Evolutionary conservation across 2,888 invertebrate genomes (phyloP).

Genomic region (Camptogramma bilineatum): DNA sequence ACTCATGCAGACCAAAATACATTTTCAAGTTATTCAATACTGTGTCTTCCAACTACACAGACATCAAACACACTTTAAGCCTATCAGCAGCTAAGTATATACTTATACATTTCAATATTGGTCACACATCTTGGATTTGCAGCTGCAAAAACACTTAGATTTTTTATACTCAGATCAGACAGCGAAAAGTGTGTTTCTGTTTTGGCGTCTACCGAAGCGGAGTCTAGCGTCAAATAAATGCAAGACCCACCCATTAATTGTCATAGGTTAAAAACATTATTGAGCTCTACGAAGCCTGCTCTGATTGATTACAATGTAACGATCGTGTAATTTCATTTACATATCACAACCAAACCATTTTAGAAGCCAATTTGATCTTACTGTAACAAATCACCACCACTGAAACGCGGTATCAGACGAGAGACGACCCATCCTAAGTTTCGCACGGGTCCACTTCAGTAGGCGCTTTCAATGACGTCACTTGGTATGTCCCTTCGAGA

Average conservation of each 20-base stretch:
- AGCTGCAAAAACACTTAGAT: slow-evolving; percentile 23
- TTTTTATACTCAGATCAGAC: slow-evolving; percentile 40
- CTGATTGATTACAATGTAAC: slow-evolving; percentile 6
- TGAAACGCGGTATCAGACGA: slow-evolving; percentile 28
- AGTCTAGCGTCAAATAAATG: slow-evolving; percentile 10
- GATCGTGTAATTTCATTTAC: slow-evolving; percentile 6
- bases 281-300: slow-evolving; percentile 22
- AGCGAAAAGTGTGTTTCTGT: slow-evolving; percentile 37
- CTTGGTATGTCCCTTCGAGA: slow-evolving; percentile 4
- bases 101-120: slow-evolving; percentile 38
- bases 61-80: slow-evolving; percentile 40
- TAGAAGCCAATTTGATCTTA: slow-evolving; percentile 15
- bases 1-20: slow-evolving; percentile 47
- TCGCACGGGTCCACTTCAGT: slow-evolving; percentile 28
- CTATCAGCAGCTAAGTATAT: slow-evolving; percentile 41
- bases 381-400: slow-evolving; percentile 24
- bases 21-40: slow-evolving; percentile 40
- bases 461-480: slow-evolving; percentile 23
- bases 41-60: slow-evolving; percentile 41
- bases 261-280: slow-evolving; percentile 24
- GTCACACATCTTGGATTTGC: slow-evolving; percentile 14
- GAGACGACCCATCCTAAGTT: slow-evolving; percentile 8
- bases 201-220: slow-evolving; percentile 38
- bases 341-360: neutral
- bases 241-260: slow-evolving; percentile 9